phyloP scores from a whole-genome alignment of 1,140 invertebrate species.

The Chelonus insularis region DNA sequence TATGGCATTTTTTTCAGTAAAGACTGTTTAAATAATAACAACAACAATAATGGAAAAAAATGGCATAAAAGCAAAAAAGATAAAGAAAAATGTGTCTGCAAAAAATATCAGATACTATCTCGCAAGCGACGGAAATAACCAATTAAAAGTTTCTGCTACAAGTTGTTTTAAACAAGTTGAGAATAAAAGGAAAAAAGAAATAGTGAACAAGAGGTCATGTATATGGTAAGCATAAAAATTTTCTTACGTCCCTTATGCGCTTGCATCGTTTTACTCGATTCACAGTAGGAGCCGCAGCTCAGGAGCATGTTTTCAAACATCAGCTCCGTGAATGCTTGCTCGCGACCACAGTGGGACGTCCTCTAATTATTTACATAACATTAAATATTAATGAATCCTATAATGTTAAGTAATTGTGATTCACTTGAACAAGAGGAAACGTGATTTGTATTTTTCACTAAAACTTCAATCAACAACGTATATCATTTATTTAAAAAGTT shows the following conservation, averaged over 20 bases:
- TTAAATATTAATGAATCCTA: constrained; percentile 35
- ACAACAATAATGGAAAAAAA: too few relatives aligned
- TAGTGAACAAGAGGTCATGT: constrained; percentile 14
- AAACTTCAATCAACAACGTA: background rate
- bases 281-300: constrained; percentile 1
- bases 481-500: background rate
- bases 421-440: constrained; percentile 22
- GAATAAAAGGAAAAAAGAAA: background rate
- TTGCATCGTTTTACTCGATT: background rate
- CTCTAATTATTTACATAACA: constrained; percentile 34
- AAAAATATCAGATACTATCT: constrained; percentile 17
- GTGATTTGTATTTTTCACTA: constrained; percentile 16
- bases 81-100: constrained; percentile 6
- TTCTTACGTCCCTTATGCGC: constrained; percentile 13
- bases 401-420: constrained; percentile 35
- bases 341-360: constrained; percentile 25
- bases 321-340: constrained; percentile 18
- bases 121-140: constrained; percentile 6
- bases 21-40: too few relatives aligned
- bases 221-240: constrained; percentile 19
- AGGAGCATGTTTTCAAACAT: constrained; percentile 14
- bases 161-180: constrained; percentile 14
- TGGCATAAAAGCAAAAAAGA: background rate
- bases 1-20: too few relatives aligned
- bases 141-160: constrained; percentile 27